Evolutionary conservation across 1,140 invertebrate species (phyloP).

Genomic region (Physella acuta): DNA sequence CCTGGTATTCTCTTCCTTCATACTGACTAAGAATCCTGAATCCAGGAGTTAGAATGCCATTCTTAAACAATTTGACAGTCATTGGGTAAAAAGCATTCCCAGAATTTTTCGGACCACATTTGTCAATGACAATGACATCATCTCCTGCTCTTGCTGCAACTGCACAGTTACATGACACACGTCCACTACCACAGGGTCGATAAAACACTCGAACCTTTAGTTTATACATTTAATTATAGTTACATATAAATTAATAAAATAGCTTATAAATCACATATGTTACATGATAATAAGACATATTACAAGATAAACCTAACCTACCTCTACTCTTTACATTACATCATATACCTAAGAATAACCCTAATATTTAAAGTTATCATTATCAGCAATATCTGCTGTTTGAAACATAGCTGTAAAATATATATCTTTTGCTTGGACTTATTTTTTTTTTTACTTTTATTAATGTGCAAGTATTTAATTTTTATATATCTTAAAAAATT

Average conservation of each 20-base stretch:
- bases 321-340: too few species aligned
- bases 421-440: too few species aligned
- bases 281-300: background rate
- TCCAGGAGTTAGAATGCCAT: slow-evolving; percentile 38
- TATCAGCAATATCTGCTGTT: too few species aligned
- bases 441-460: too few species aligned
- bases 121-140: slow-evolving; percentile 53
- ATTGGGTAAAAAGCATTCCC: slow-evolving; percentile 35
- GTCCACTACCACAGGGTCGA: slow-evolving; percentile 31
- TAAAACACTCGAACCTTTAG: slow-evolving; percentile 35
- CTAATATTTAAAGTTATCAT: too few species aligned
- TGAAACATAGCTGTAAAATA: too few species aligned
- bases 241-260: too few species aligned
- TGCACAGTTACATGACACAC: slow-evolving; percentile 52
- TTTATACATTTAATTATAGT: too few species aligned
- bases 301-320: background rate
- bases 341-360: too few species aligned
- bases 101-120: slow-evolving; percentile 37
- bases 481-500: too few species aligned
- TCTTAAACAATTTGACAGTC: slow-evolving; percentile 36
- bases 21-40: slow-evolving; percentile 36
- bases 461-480: too few species aligned
- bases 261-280: too few species aligned
- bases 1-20: slow-evolving; percentile 39
- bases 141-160: slow-evolving; percentile 46